Base-by-base conservation (phyloP, 2,888 invertebrate genomes). In the Agrochola litura region DNA sequence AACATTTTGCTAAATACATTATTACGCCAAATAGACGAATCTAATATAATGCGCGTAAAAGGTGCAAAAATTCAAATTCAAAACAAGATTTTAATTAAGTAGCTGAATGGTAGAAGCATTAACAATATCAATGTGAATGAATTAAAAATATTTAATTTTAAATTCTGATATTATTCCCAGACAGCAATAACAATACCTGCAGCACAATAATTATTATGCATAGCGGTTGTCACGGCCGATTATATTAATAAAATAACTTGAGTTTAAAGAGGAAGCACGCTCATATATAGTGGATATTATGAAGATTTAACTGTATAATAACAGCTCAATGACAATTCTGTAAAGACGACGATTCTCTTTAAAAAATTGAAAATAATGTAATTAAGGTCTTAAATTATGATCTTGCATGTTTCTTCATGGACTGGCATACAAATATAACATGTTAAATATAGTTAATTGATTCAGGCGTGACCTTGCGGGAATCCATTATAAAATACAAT, bases 221-320 rank as follows among this genome's bases (percentile, higher is more conserved):
- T 54, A 78, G 19, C 41, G 14, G 22, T 75, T 70, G 56, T 73
- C 72, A 84, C 58, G 67, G 63, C 19, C 71, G 46, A 64, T 69
- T 68, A 58, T 56, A 46, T 49, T 22, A 46, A n/a, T 60, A 66
- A 67, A 78, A 65, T 73, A 69, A 68, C 52, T 46, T 14, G 46
- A 46, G 14, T 66, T 61, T 65, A 9, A 9, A 74, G n/a, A 64
- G 72, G 60, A 79, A 72, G 54, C 49, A 73, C 52, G 22, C 52
- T 65, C 61, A 25, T 72, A 43, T 19, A 66, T 61, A 77, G 49
- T 64, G 12, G 12, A 58, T 8, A 73, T 56, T 58, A 52, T 49
- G 30, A 58, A 30, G 9, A 79, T 73, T 66, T 30, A 63, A 78
- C n/a, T 41, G 22, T 64, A 43, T 30, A 37, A 37, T 63, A 74